Evolutionary conservation across 1,140 invertebrate species (phyloP).

Genomic region (Trichogramma pretiosum): DNA sequence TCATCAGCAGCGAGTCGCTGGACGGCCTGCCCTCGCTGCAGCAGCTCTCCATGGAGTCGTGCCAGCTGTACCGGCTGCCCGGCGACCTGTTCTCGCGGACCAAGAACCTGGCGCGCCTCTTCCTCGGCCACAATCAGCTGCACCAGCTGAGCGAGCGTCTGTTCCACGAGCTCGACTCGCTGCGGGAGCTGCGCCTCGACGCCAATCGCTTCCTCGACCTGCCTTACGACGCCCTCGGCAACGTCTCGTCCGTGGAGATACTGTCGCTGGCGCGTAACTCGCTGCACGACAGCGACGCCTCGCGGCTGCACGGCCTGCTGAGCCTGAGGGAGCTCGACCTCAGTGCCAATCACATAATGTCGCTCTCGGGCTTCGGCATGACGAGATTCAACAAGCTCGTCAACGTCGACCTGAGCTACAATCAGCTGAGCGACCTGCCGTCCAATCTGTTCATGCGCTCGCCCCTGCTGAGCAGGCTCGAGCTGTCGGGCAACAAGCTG

Average conservation of each 20-base stretch:
- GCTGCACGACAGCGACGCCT: constrained; percentile 62
- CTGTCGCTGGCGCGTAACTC: constrained; percentile 65
- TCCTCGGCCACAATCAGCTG: constrained; percentile 63
- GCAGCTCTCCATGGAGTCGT: constrained; percentile 60
- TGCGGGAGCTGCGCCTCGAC: constrained; percentile 68
- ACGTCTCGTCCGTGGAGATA: constrained; percentile 63
- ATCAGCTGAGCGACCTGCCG: constrained; percentile 63
- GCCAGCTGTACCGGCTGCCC: constrained; percentile 58
- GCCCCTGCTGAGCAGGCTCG: constrained; percentile 59
- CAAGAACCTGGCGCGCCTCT: constrained; percentile 61
- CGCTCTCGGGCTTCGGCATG: constrained; percentile 63
- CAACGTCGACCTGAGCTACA: constrained; percentile 65
- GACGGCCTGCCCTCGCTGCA: constrained; percentile 68
- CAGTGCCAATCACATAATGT: constrained; percentile 63
- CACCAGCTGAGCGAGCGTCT: constrained; percentile 55
- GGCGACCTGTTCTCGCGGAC: constrained; percentile 65
- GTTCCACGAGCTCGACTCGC: constrained; percentile 57
- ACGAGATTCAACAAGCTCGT: constrained; percentile 63
- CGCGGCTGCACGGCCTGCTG: constrained; percentile 61
- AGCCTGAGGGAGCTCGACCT: constrained; percentile 67
- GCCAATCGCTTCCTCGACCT: constrained; percentile 65
- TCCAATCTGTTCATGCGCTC: constrained; percentile 71
- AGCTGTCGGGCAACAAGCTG: constrained; percentile 73
- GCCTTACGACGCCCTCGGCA: constrained; percentile 67
- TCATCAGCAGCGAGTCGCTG: constrained; percentile 57